phyloP scores from a whole-genome alignment of 2,797 vertebrate species.

The Erithacus rubecula region DNA sequence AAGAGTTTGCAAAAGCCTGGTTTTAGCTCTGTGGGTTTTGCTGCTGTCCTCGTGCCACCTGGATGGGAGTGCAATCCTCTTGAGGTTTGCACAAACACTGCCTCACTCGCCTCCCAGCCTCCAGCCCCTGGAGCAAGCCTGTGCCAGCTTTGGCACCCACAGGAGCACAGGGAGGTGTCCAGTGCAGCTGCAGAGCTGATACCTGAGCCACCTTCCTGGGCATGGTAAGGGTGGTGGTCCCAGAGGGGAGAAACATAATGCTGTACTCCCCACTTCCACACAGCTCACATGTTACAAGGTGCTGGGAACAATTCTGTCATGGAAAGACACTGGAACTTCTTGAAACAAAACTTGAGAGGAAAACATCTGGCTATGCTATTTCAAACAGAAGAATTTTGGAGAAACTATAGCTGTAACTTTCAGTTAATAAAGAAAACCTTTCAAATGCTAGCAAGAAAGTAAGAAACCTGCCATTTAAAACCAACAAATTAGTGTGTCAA shows the following conservation, averaged over 20 bases:
- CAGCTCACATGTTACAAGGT: accelerated
- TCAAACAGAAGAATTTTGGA: neutral
- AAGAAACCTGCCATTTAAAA: neutral
- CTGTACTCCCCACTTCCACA: accelerated
- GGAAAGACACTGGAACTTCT: neutral
- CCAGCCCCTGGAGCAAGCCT: neutral
- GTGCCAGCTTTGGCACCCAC: accelerated
- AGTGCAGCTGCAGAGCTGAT: neutral
- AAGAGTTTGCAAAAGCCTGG: neutral
- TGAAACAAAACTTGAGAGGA: neutral
- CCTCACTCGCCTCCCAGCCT: too few relatives aligned
- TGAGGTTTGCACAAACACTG: neutral
- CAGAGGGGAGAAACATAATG: neutral
- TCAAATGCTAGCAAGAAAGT: neutral
- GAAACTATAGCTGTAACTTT: neutral
- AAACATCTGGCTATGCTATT: neutral
- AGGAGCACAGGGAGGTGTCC: neutral
- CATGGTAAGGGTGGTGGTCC: neutral
- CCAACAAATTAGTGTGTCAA: neutral
- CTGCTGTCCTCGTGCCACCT: neutral
- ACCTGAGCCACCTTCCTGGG: neutral
- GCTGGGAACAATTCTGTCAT: neutral
- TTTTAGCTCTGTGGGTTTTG: neutral
- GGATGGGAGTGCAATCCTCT: neutral
- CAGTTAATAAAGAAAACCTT: neutral